Percentiles rank a stretch among this genome's conserved stretches.
Conservation (phyloP, 2,888 invertebrate species). For the Lycaena phlaeas region DNA sequence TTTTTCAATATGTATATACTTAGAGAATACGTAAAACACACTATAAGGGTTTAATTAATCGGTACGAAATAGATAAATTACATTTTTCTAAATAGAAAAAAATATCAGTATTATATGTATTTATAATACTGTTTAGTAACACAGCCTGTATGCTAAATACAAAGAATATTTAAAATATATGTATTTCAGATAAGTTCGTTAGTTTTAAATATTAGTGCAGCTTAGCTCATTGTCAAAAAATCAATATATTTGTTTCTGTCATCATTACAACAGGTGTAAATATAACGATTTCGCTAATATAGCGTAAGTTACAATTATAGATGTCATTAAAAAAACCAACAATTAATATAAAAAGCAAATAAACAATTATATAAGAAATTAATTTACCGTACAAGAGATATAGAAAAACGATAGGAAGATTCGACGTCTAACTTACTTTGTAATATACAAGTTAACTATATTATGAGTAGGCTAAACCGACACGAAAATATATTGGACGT, state of each 20-base stretch:
- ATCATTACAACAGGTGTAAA: too few relatives aligned
- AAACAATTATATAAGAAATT: not conserved
- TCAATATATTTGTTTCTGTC: too few relatives aligned
- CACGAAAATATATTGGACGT: slow-evolving; percentile 19
- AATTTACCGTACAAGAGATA: not conserved
- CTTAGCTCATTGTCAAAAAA: too few relatives aligned
- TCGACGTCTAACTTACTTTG: not conserved
- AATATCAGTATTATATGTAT: not conserved
- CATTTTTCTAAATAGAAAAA: too few relatives aligned
- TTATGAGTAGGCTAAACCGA: slow-evolving; percentile 9
- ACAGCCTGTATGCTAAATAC: slow-evolving; percentile 18
- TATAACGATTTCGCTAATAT: too few relatives aligned
- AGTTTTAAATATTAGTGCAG: too few relatives aligned
- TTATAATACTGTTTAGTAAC: slow-evolving; percentile 22
- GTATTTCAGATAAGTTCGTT: too few relatives aligned
- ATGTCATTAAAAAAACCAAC: not conserved
- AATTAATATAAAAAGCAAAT: not conserved
- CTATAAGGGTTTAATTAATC: too few relatives aligned
- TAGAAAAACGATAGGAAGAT: not conserved
- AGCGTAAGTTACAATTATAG: not conserved
- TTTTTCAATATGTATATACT: too few relatives aligned
- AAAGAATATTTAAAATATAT: too few relatives aligned
- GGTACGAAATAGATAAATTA: too few relatives aligned
- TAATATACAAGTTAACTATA: slow-evolving; percentile 9
- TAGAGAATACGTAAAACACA: too few relatives aligned